Evolutionary conservation across 2,113 vertebrate genomes (phyloP).

Genomic region (Pyrgilauda ruficollis): DNA sequence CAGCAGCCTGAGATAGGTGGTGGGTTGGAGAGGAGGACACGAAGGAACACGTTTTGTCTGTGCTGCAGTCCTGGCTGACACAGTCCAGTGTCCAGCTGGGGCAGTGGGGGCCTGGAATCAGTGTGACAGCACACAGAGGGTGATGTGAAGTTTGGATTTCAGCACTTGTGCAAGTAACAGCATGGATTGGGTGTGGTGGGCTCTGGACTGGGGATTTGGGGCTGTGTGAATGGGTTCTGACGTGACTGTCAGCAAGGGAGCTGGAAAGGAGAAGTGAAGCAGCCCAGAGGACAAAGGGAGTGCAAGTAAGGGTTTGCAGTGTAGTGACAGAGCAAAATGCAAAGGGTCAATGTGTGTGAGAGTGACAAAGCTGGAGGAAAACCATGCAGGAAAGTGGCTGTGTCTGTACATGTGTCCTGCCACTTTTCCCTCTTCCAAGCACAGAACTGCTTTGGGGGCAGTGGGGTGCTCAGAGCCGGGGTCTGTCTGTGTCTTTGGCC

Average conservation of each 20-base stretch:
- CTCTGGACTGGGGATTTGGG: background rate
- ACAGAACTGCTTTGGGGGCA: background rate
- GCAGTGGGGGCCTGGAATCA: accelerated
- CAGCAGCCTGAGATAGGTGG: background rate
- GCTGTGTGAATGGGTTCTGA: background rate
- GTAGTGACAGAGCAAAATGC: background rate
- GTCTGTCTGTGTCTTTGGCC: accelerated
- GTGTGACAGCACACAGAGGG: background rate
- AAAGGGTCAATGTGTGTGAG: background rate
- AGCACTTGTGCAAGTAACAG: background rate
- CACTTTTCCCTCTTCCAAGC: background rate
- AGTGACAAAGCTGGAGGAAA: background rate
- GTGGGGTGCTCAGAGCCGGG: background rate
- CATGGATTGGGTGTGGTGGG: background rate
- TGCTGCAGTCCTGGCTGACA: background rate
- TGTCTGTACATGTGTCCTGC: background rate
- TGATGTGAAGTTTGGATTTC: background rate
- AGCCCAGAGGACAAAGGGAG: background rate
- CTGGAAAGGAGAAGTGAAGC: background rate
- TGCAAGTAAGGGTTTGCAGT: background rate
- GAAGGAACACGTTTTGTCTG: accelerated
- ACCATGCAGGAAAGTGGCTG: background rate
- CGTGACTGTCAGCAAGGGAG: accelerated
- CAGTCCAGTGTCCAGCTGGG: background rate
- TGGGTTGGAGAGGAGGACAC: background rate